Conservation (phyloP, 2,113 vertebrate genomes). For the Halcyon malimbica region DNA sequence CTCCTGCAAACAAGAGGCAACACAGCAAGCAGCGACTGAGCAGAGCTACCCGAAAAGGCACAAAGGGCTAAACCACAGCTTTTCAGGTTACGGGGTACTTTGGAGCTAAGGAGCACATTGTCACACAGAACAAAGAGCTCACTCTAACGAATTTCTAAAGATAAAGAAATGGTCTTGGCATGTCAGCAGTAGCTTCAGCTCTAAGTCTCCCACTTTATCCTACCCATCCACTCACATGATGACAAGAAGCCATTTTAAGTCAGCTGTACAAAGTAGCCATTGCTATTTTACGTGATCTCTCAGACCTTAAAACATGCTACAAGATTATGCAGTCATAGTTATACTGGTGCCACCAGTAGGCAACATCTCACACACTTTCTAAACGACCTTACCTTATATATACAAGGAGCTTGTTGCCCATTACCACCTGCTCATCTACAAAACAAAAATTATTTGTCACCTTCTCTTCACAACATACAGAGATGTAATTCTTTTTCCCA, state of each 20-base stretch:
- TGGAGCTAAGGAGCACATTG: not conserved
- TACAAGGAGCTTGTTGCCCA: constrained; percentile 97
- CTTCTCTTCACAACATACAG: not conserved
- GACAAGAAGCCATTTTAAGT: not conserved
- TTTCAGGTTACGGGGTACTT: not conserved
- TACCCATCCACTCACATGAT: too few species aligned
- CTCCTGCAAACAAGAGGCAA: not conserved
- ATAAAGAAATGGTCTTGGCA: not conserved
- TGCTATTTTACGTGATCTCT: not conserved
- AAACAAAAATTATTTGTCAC: constrained; percentile 26
- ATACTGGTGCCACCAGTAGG: not conserved
- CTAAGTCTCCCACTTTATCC: not conserved
- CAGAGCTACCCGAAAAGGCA: not conserved
- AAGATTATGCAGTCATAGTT: not conserved
- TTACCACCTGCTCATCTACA: constrained; percentile 92
- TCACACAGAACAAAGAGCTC: not conserved
- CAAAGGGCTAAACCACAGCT: not conserved
- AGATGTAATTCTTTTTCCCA: not conserved
- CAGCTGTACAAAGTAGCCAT: not conserved
- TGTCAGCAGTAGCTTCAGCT: not conserved
- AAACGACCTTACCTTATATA: constrained; percentile 89
- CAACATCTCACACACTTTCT: not conserved
- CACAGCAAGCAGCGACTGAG: not conserved
- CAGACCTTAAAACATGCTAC: not conserved
- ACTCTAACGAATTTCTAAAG: not conserved